A percentile compares a stretch with the other conserved stretches of the same genome.
phyloP scores from a whole-genome alignment of 2,113 vertebrate genomes.

The Oreocharis arfaki region DNA sequence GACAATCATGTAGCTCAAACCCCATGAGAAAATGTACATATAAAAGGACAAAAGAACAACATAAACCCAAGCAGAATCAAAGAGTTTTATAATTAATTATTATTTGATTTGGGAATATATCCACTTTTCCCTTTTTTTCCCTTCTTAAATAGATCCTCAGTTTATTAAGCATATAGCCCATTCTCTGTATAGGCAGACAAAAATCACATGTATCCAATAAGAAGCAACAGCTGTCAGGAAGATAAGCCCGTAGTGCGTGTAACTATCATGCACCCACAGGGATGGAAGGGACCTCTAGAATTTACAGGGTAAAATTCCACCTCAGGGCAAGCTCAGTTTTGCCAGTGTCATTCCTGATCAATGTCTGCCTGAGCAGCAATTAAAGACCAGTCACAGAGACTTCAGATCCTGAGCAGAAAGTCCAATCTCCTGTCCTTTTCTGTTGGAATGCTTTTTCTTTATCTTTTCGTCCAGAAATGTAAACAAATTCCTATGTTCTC shows the following conservation, averaged over 20 bases:
- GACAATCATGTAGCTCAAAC: not conserved
- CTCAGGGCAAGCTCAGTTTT: not conserved
- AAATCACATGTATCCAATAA: not conserved
- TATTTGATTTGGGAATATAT: not conserved
- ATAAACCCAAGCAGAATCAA: not conserved
- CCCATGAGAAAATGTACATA: not conserved
- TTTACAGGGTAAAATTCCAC: not conserved
- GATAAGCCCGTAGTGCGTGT: not conserved
- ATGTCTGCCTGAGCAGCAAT: not conserved
- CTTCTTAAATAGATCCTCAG: not conserved
- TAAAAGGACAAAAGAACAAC: not conserved
- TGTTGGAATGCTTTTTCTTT: not conserved
- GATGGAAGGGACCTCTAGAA: not conserved
- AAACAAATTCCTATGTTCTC: not conserved
- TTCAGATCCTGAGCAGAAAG: not conserved
- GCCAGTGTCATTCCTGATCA: not conserved
- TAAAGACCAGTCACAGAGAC: not conserved
- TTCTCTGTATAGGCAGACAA: not conserved
- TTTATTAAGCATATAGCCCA: not conserved
- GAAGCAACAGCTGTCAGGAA: not conserved
- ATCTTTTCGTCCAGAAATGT: not conserved
- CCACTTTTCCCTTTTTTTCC: fast-evolving
- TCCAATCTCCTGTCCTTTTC: not conserved
- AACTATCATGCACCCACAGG: not conserved
- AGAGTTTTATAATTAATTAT: not conserved